These are phyloP conservation scores for Glaucopsyche alexis DNA, from an alignment of 2,888 invertebrate species.

Conservation along the genomic window DNA sequence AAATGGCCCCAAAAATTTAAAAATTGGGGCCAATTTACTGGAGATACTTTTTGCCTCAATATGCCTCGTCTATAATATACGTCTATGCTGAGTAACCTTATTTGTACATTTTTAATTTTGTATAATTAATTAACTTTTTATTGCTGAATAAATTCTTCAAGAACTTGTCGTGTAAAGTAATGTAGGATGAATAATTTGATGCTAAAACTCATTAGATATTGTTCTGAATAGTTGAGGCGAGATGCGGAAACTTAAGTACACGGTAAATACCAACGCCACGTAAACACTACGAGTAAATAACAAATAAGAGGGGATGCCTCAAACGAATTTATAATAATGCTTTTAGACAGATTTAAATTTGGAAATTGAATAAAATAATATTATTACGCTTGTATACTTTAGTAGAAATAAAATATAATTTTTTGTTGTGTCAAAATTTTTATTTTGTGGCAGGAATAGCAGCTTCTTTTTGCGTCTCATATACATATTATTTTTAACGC, in stretches of 20 bases:
- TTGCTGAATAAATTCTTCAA: neutral
- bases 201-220: neutral
- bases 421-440: too few species aligned
- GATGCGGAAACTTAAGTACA: constrained; percentile 3
- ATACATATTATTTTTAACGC: too few species aligned
- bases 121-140: too few species aligned
- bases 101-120: too few species aligned
- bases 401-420: neutral
- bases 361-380: neutral
- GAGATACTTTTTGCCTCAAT: too few species aligned
- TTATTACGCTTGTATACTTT: too few species aligned
- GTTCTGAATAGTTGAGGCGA: constrained; percentile 4
- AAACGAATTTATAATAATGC: neutral
- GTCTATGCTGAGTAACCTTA: too few species aligned
- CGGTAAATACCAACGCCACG: neutral
- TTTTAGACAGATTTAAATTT: neutral
- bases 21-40: too few species aligned
- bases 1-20: too few species aligned
- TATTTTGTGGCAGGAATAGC: too few species aligned
- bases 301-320: neutral
- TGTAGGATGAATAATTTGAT: neutral
- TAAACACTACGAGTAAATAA: constrained; percentile 3
- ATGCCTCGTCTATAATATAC: too few species aligned
- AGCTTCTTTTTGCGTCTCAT: too few species aligned
- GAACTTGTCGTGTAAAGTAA: neutral